A percentile compares a stretch with the other conserved stretches of the same genome.
Conservation (phyloP, 1,140 invertebrate species). For the Leucophenga varia region DNA sequence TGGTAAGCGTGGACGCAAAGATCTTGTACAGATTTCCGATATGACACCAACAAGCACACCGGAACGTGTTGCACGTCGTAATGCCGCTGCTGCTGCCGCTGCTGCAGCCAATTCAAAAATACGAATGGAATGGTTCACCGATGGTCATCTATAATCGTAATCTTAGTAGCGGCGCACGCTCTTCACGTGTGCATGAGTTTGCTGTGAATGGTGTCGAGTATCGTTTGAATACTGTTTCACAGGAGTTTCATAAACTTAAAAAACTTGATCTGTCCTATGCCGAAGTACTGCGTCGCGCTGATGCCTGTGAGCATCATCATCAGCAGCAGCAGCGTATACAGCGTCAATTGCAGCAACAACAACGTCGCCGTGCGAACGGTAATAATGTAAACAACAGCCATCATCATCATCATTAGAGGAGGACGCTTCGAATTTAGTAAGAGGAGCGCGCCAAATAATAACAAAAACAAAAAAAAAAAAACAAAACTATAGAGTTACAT, state of each 20-base stretch:
- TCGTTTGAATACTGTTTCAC: conserved; percentile 73
- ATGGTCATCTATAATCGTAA: conserved; percentile 66
- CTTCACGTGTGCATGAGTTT: conserved; percentile 29
- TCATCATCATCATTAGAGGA: no score
- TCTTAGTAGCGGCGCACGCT: conserved; percentile 43
- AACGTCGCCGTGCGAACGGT: not conserved
- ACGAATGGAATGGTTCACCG: conserved; percentile 67
- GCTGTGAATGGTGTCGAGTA: conserved; percentile 59
- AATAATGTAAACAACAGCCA: no score
- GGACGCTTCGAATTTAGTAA: no score
- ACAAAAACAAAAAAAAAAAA: no score
- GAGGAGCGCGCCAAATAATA: no score
- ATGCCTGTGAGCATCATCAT: conserved; percentile 52
- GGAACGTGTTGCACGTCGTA: conserved; percentile 11
- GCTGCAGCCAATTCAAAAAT: conserved; percentile 10
- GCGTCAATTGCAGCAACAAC: conserved; percentile 17
- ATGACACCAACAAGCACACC: conserved; percentile 38
- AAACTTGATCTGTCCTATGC: conserved; percentile 81
- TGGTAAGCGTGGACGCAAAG: conserved; percentile 61
- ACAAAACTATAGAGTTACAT: no score
- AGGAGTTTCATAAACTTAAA: conserved; percentile 77
- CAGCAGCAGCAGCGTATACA: conserved; percentile 14
- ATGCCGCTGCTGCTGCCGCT: no score
- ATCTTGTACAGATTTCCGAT: conserved; percentile 59
- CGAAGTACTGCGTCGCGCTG: conserved; percentile 73